Percentiles rank a stretch among this genome's conserved stretches.
Evolutionary conservation across 2,797 vertebrate species (phyloP).

Genomic region (Diceros bicornis): DNA sequence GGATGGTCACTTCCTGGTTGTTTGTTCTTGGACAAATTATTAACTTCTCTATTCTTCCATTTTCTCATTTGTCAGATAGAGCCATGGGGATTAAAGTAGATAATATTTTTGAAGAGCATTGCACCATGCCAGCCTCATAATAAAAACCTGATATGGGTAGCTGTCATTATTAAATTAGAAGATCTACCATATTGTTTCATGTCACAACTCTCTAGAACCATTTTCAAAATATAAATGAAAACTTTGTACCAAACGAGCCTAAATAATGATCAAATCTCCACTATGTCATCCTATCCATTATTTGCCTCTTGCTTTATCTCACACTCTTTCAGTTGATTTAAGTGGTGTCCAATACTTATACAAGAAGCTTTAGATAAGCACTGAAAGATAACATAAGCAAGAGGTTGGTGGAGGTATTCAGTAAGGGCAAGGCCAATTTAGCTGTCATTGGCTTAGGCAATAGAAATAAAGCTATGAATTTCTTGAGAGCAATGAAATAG

Average conservation of each 20-base stretch:
- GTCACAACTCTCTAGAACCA: background rate
- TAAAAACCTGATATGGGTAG: background rate
- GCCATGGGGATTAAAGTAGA: background rate
- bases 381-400: background rate
- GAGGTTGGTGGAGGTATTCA: background rate
- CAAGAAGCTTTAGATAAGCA: background rate
- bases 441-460: background rate
- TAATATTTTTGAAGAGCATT: background rate
- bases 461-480: background rate
- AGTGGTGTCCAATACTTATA: background rate
- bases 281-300: background rate
- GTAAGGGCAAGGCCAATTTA: background rate
- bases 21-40: background rate
- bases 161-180: background rate
- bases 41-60: background rate
- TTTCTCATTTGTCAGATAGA: background rate
- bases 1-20: background rate
- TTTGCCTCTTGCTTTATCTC: background rate
- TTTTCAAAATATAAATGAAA: conserved; percentile 7
- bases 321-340: background rate
- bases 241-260: background rate
- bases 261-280: background rate
- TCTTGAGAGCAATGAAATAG: background rate
- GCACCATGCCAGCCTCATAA: background rate
- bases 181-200: background rate